phyloP scores from a whole-genome alignment of 2,797 vertebrate species.

The Cyprinodon diabolis region DNA sequence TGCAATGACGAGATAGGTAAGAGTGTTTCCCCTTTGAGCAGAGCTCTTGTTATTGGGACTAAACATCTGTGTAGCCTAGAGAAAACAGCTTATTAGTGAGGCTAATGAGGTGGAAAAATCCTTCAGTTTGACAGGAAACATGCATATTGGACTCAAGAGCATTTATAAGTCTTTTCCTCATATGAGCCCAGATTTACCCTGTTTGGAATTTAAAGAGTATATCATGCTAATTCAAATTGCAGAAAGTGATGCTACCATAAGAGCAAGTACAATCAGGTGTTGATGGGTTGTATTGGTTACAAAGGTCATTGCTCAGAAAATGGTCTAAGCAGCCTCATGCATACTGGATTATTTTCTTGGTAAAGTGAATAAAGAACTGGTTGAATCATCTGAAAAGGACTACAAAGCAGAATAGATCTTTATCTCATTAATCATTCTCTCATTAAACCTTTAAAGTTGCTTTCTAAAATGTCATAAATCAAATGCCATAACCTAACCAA shows the following conservation, averaged over 20 bases:
- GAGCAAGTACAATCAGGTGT: neutral
- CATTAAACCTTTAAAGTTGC: neutral
- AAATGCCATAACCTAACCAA: neutral
- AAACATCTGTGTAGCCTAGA: neutral
- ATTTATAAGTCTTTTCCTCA: neutral
- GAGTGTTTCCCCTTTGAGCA: neutral
- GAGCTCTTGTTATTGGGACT: neutral
- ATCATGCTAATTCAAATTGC: neutral
- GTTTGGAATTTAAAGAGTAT: neutral
- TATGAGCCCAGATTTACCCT: neutral
- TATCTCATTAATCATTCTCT: too few species aligned
- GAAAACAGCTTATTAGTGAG: slow-evolving; percentile 3
- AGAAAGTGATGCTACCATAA: neutral
- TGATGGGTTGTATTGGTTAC: neutral
- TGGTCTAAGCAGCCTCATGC: neutral
- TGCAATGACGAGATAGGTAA: neutral
- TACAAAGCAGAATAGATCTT: too few species aligned
- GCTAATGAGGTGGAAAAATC: slow-evolving; percentile 7
- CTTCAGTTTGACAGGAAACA: slow-evolving; percentile 1
- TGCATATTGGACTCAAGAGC: neutral
- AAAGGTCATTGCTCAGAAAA: neutral
- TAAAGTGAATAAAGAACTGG: too few species aligned
- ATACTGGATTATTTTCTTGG: too few species aligned
- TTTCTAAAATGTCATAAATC: neutral
- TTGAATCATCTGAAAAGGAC: too few species aligned